Evolutionary conservation across 2,888 invertebrate species (phyloP).

Genomic region (Cecidostiba fungosa): DNA sequence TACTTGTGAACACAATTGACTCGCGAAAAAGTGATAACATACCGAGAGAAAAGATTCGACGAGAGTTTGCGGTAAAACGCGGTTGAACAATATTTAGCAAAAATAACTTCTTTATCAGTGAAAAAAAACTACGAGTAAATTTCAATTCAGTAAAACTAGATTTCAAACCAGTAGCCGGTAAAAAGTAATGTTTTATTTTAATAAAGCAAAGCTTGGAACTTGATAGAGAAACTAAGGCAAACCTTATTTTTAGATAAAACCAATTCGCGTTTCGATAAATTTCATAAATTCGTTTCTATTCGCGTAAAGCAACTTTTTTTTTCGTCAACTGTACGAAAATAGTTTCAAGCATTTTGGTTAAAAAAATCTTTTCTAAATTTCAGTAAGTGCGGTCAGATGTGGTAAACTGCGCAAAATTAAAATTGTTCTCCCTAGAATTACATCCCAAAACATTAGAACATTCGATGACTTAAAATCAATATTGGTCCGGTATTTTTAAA

Average conservation of each 20-base stretch:
- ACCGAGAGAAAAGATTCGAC: no score
- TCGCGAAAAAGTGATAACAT: no score
- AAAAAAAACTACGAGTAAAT: neutral
- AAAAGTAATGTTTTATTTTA: neutral
- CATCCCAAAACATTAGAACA: neutral
- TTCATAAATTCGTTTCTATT: neutral
- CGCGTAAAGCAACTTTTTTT: neutral
- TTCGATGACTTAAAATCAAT: slow-evolving; percentile 13
- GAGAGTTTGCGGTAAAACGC: no score
- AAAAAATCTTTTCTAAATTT: neutral
- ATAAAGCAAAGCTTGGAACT: neutral
- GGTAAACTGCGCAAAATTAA: neutral
- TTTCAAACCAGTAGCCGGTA: neutral
- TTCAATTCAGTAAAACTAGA: neutral
- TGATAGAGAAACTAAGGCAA: neutral
- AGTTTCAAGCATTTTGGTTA: neutral
- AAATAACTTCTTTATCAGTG: no score
- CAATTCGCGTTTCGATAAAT: neutral
- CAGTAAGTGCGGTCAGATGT: neutral
- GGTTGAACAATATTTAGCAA: no score
- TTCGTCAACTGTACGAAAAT: neutral
- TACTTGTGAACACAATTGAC: neutral
- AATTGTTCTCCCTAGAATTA: no score
- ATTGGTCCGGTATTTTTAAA: slow-evolving; percentile 10
- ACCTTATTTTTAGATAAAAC: neutral